Evolutionary conservation across 1,140 invertebrate species (phyloP).

Genomic region (Drosophila bipectinata): DNA sequence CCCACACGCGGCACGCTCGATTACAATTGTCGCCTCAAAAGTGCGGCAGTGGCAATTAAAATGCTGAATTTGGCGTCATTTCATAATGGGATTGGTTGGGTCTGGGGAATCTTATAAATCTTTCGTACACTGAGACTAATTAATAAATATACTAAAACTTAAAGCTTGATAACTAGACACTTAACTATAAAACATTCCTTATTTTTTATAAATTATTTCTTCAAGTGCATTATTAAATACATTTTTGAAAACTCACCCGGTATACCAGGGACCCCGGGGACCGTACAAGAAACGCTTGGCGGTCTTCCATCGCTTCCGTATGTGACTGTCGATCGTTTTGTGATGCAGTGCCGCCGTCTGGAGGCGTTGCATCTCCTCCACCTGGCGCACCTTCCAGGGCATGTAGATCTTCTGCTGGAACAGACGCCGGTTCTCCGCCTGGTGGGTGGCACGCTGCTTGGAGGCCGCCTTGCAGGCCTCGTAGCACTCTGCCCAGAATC

Average conservation of each 20-base stretch:
- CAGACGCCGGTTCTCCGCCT: slow-evolving; percentile 86
- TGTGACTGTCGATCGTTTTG: slow-evolving; percentile 84
- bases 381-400: slow-evolving; percentile 84
- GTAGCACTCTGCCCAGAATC: slow-evolving; percentile 87
- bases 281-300: slow-evolving; percentile 85
- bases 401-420: slow-evolving; percentile 87
- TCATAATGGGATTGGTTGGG: slow-evolving; percentile 55
- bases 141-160: too few species aligned
- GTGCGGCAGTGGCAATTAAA: slow-evolving; percentile 48
- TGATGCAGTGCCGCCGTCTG: slow-evolving; percentile 84
- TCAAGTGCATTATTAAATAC: neutral
- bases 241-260: slow-evolving; percentile 80
- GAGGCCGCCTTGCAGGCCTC: slow-evolving; percentile 86
- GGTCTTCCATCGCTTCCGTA: slow-evolving; percentile 85
- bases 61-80: slow-evolving; percentile 55
- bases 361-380: slow-evolving; percentile 85
- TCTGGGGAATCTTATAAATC: neutral
- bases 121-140: neutral
- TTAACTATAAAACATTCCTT: neutral
- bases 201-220: neutral
- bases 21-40: slow-evolving; percentile 74
- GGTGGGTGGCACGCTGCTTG: slow-evolving; percentile 86
- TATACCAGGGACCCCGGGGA: slow-evolving; percentile 86
- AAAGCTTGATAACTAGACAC: too few species aligned
- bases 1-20: slow-evolving; percentile 57